Conservation (phyloP, 1,140 invertebrate species). For the Pogonognathellus flavescens region DNA sequence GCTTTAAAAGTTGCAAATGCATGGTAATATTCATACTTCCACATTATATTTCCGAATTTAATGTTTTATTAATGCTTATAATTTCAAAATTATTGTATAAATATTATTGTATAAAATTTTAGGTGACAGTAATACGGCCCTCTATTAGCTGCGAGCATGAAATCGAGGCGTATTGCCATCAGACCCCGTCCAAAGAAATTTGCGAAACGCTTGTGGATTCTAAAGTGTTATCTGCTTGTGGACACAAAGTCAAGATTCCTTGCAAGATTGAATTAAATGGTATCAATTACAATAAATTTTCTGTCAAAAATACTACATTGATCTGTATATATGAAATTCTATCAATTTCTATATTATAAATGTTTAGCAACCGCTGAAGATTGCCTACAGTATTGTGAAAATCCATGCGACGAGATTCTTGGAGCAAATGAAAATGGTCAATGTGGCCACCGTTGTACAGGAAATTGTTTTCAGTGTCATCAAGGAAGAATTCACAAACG, state of each 20-base stretch:
- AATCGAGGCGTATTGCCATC: slow-evolving; percentile 44
- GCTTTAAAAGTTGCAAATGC: slow-evolving; percentile 56
- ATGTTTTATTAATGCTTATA: too few species aligned
- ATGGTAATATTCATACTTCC: too few species aligned
- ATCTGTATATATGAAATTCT: too few species aligned
- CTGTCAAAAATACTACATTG: background rate
- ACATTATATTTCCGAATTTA: too few species aligned
- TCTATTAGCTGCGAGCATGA: too few species aligned
- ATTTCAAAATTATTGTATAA: too few species aligned
- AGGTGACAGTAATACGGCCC: too few species aligned
- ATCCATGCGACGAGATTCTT: slow-evolving; percentile 21
- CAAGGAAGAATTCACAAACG: slow-evolving; percentile 76
- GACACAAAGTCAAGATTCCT: slow-evolving; percentile 57
- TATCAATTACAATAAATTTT: too few species aligned
- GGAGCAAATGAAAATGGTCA: background rate
- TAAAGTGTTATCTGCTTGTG: slow-evolving; percentile 43
- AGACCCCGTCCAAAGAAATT: background rate
- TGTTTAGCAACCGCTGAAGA: slow-evolving; percentile 50
- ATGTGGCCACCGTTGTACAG: slow-evolving; percentile 67
- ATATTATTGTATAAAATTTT: too few species aligned
- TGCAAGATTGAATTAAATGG: slow-evolving; percentile 55
- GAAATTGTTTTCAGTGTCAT: slow-evolving; percentile 75
- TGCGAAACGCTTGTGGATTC: slow-evolving; percentile 52
- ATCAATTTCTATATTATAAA: too few species aligned
- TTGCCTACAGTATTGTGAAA: slow-evolving; percentile 52